phyloP scores from a whole-genome alignment of 2,888 invertebrate species.

The Zygogramma bicolorata region DNA sequence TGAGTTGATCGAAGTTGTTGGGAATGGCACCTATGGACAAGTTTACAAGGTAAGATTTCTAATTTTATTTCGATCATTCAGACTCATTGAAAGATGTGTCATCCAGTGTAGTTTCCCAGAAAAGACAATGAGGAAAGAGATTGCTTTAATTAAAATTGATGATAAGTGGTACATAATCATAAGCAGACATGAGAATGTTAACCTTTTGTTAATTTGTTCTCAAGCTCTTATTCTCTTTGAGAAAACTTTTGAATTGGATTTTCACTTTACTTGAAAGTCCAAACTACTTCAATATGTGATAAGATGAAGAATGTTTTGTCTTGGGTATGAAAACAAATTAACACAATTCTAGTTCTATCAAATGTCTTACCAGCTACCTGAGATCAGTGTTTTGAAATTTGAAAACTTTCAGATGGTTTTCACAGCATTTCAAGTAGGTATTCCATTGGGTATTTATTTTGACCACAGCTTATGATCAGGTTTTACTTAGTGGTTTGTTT shows the following conservation, averaged over 20 bases:
- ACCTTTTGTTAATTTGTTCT: conserved; percentile 9
- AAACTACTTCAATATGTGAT: too few species aligned
- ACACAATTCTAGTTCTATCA: too few species aligned
- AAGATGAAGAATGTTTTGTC: too few species aligned
- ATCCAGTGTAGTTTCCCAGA: conserved; percentile 43
- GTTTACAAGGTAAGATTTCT: conserved; percentile 91
- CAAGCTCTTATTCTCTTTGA: neutral
- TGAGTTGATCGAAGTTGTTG: conserved; percentile 99
- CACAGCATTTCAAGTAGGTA: too few species aligned
- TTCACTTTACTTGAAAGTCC: neutral
- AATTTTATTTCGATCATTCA: conserved; percentile 20
- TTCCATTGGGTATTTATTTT: too few species aligned
- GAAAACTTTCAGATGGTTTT: too few species aligned
- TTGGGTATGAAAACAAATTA: too few species aligned
- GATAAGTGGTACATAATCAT: conserved; percentile 26
- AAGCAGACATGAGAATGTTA: conserved; percentile 26
- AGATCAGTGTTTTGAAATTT: too few species aligned
- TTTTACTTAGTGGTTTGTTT: too few species aligned
- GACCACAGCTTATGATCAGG: too few species aligned
- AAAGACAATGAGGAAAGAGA: conserved; percentile 42
- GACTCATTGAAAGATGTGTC: conserved; percentile 46
- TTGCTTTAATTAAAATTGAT: conserved; percentile 35
- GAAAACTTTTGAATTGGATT: neutral
- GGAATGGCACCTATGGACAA: conserved; percentile 99
- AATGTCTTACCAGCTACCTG: too few species aligned